Conservation (phyloP, 2,113 vertebrate species). For the Chaetodon auriga region DNA sequence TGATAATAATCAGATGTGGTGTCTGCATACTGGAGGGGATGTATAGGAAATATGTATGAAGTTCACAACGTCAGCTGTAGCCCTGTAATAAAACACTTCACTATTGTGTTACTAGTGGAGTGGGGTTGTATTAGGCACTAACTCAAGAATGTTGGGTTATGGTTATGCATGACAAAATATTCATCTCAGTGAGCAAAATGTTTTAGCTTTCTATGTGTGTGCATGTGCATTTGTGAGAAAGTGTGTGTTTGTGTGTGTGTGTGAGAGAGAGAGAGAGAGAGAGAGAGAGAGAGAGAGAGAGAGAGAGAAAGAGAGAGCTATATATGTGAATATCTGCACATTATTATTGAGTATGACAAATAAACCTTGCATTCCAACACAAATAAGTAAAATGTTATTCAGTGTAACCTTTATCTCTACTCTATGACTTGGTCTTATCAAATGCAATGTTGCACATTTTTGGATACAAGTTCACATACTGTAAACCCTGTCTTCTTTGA, state of each 20-base stretch:
- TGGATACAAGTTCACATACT: constrained; percentile 26
- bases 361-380: background rate
- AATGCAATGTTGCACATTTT: constrained; percentile 48
- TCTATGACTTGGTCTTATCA: constrained; percentile 15
- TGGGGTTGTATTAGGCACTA: background rate
- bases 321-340: background rate
- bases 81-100: background rate
- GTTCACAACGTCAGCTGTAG: background rate
- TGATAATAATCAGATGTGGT: background rate
- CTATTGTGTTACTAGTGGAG: no score
- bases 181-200: background rate
- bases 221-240: background rate
- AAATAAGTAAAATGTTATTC: background rate
- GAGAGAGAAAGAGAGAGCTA: background rate
- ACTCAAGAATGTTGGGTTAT: background rate
- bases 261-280: background rate
- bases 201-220: background rate
- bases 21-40: background rate
- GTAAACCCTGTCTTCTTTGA: background rate
- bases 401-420: background rate
- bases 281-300: no score
- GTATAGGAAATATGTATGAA: background rate
- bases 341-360: background rate
- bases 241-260: background rate
- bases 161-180: background rate